phyloP scores from a whole-genome alignment of 2,888 invertebrate species.

The Schizotus pectinicornis region DNA sequence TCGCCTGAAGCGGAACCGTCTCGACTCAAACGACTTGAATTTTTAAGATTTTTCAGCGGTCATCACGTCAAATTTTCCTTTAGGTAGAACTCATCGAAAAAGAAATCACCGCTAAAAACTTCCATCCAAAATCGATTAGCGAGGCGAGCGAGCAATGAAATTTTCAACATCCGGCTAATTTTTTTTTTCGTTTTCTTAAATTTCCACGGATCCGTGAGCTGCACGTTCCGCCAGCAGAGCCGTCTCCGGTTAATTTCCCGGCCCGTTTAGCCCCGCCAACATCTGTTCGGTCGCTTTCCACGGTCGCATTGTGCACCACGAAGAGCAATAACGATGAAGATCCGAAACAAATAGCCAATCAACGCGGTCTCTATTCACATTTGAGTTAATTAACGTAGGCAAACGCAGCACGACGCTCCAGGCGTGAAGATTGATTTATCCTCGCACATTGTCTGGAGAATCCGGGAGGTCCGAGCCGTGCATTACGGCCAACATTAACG shows the following conservation, averaged over 20 bases:
- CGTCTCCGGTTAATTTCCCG: conserved; percentile 15
- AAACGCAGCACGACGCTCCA: conserved; percentile 37
- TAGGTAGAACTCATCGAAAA: no score
- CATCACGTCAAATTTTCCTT: no score
- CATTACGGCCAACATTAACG: no score
- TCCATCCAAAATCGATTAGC: no score
- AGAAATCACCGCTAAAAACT: no score
- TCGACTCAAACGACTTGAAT: no score
- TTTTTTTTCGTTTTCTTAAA: not conserved
- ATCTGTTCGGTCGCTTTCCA: conserved; percentile 11
- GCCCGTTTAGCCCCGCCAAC: conserved; percentile 5
- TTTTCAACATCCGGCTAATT: conserved; percentile 4
- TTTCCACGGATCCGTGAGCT: conserved; percentile 6
- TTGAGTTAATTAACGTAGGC: conserved; percentile 48
- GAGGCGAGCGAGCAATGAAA: no score
- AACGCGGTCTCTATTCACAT: conserved; percentile 36
- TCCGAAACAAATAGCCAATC: conserved; percentile 41
- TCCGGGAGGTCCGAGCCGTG: conserved; percentile 33
- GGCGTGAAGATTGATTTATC: conserved; percentile 51
- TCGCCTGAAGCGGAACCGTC: no score
- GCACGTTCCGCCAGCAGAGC: conserved; percentile 2
- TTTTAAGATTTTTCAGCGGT: no score
- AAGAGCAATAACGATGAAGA: conserved; percentile 25
- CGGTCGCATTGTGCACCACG: conserved; percentile 3
- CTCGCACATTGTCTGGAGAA: conserved; percentile 45